Base-by-base conservation (phyloP, 2,113 vertebrate genomes). In the Campylomormyrus tamandua region DNA sequence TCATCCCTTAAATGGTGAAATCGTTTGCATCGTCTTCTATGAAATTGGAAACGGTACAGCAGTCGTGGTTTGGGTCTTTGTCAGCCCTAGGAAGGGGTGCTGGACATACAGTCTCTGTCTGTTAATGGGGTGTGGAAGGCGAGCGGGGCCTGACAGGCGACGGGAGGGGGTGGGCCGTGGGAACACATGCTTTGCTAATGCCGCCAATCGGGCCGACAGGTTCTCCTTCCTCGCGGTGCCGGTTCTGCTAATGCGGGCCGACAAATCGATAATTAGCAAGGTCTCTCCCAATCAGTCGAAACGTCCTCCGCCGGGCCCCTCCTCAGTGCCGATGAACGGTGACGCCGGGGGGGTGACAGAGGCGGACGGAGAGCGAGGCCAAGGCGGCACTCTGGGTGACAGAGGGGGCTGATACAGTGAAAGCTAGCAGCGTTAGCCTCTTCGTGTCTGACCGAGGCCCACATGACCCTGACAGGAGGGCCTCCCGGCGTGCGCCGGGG, bases 261-360 rank as follows among this genome's bases (percentile, higher is more conserved):
- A 89, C 89, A 89, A 56, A 89, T 84, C 24, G 39, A 62, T 89
- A 62, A 84, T 89, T 62, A 83, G 35, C 19, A 53, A 45, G 52
- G 53, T 85, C 89, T 85, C n/a, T 85, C 50, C 80, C 80, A 48
- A 85, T 62, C 50, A 89, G 50, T 39, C n/a, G 21, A 27, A 21
- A 35, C 45, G 53, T 62, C 89, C 42, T 21, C 17, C 7, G 50
- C n/a, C 0, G 49, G 19, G 7, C 21, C 45, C 0, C 45, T 84
- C 74, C 10, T 35, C 31, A 6, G 17, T 2, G 31, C 27, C 15
- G 3, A 39, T 77, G 70, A 35, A 35, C 1, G 15, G 35, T 17
- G 35, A 39, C 2, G 10, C 74, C 7, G 31, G 2, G 35, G 35
- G 31, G 42, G 15, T 6, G 74, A 19, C 35, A 21, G 74, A 1